Conservation (phyloP, 2,797 vertebrate species). For the Characodon lateralis region DNA sequence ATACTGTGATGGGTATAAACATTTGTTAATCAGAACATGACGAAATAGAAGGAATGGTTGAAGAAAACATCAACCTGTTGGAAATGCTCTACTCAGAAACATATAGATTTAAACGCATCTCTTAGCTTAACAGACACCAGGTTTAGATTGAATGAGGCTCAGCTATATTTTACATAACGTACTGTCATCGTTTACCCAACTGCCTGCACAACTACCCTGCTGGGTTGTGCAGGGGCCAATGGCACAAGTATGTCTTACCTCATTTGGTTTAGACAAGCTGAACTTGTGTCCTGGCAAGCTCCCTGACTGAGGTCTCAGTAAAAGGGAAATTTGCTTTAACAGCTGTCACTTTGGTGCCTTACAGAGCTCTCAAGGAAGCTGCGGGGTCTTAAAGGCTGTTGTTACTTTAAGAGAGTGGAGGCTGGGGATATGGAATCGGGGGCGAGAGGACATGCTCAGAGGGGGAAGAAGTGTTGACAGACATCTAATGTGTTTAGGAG, state of each 20-base stretch:
- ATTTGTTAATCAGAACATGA: not conserved
- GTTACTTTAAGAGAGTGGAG: conserved; percentile 66
- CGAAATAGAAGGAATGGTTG: conserved; percentile 20
- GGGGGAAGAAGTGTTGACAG: conserved; percentile 45
- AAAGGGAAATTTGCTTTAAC: conserved; percentile 76
- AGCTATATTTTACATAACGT: conserved; percentile 19
- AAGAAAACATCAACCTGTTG: conserved; percentile 31
- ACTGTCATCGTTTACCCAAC: conserved; percentile 58
- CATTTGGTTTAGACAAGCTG: conserved; percentile 70
- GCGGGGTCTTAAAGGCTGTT: conserved; percentile 66
- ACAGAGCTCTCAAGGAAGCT: conserved; percentile 70
- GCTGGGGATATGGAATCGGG: conserved; percentile 40
- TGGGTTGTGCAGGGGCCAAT: conserved; percentile 65
- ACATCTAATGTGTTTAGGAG: conserved; percentile 75
- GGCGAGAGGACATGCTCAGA: not conserved
- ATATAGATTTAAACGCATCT: conserved; percentile 40
- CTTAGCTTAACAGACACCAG: conserved; percentile 46
- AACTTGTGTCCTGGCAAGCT: conserved; percentile 69
- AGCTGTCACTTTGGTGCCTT: conserved; percentile 76
- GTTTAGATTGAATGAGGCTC: conserved; percentile 53
- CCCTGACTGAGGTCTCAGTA: conserved; percentile 67
- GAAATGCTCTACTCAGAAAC: conserved; percentile 60
- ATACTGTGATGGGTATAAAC: not conserved
- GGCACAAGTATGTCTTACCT: conserved; percentile 64
- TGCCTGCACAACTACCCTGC: conserved; percentile 45